These are phyloP conservation scores for Adelognathus sp. DNA, from an alignment of 2,888 invertebrate species.

Conservation along the genomic window DNA sequence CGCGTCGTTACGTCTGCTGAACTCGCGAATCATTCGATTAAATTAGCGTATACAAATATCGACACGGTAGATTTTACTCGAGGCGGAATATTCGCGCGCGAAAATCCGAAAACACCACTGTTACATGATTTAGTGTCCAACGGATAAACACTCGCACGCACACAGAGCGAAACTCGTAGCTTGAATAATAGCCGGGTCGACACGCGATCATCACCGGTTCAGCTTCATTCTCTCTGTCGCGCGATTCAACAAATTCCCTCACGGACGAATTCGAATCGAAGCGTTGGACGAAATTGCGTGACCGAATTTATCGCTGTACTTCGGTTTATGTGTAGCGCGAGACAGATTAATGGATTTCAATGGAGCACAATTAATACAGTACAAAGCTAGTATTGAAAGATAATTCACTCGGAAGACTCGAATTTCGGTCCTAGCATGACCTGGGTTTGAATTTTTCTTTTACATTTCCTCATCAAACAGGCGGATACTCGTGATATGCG, in stretches of 20 bases:
- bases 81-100: not conserved
- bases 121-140: slow-evolving; percentile 6
- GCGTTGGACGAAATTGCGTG: not conserved
- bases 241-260: not conserved
- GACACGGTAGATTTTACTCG: not conserved
- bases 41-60: slow-evolving; percentile 28
- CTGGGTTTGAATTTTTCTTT: not conserved
- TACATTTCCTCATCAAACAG: not conserved
- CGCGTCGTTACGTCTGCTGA: not conserved
- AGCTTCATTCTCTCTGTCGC: not conserved
- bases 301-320: not conserved
- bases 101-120: slow-evolving; percentile 4
- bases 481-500: not conserved
- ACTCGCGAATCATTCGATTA: not conserved
- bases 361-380: slow-evolving; percentile 4
- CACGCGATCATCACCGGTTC: not conserved
- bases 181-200: not conserved
- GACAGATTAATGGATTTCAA: not conserved
- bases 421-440: not conserved
- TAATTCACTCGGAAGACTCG: not conserved
- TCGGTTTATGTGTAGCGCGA: not conserved
- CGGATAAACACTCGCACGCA: not conserved
- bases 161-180: not conserved
- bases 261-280: not conserved
- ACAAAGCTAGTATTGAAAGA: not conserved